A percentile compares a stretch with the other conserved stretches of the same genome.
Evolutionary conservation across 1,140 invertebrate species (phyloP).

Genomic region (Gonatopus flavifemur): DNA sequence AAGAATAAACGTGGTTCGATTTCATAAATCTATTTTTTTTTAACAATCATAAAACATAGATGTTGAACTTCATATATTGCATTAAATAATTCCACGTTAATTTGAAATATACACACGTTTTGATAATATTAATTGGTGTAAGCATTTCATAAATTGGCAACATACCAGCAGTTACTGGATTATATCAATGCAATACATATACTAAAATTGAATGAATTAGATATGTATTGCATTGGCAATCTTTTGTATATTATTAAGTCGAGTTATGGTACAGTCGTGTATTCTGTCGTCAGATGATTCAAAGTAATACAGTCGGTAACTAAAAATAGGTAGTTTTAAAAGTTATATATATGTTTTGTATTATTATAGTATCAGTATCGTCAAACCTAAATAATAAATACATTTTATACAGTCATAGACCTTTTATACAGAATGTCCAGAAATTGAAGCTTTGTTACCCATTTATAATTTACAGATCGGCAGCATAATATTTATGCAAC

Average conservation of each 20-base stretch:
- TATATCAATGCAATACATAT: no score
- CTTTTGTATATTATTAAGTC: conserved; percentile 26
- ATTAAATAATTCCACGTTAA: background rate
- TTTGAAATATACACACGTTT: conserved; percentile 15
- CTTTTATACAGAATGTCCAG: conserved; percentile 53
- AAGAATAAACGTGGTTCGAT: no score
- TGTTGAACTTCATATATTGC: background rate
- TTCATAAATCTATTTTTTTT: no score
- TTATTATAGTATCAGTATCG: conserved; percentile 51
- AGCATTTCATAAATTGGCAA: conserved; percentile 40
- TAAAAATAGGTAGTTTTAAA: conserved; percentile 47
- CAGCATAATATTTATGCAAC: no score
- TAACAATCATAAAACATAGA: no score
- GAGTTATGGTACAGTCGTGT: conserved; percentile 35
- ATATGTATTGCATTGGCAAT: conserved; percentile 25
- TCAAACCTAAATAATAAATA: conserved; percentile 60
- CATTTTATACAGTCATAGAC: conserved; percentile 57
- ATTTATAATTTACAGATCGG: no score
- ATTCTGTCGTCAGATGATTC: conserved; percentile 40
- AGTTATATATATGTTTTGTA: conserved; percentile 38
- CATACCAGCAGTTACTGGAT: conserved; percentile 27
- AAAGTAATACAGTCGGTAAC: conserved; percentile 53
- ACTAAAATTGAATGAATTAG: no score
- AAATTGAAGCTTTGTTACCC: no score
- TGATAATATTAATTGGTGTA: conserved; percentile 13